Conservation (phyloP, 2,113 vertebrate species). For the Brevimyrus niger region DNA sequence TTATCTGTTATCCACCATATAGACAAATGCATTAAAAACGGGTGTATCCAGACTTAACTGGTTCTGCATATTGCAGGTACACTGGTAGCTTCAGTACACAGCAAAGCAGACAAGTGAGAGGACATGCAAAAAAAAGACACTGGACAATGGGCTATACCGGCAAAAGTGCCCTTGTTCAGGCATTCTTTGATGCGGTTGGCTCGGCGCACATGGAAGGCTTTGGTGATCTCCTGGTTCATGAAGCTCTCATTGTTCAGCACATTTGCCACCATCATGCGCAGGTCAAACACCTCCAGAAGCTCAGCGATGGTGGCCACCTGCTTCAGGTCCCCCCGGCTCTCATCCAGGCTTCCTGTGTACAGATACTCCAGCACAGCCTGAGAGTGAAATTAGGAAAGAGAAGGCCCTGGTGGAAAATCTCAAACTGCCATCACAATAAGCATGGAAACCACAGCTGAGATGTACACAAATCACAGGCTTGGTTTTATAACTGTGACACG, state of each 20-base stretch:
- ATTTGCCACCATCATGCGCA: constrained; percentile 88
- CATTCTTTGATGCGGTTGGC: constrained; percentile 87
- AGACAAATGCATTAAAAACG: not conserved
- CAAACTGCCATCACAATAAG: not conserved
- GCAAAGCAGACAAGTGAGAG: not conserved
- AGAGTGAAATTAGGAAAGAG: constrained; percentile 23
- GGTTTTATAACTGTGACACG: not conserved
- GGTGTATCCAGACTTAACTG: not conserved
- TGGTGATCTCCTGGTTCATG: constrained; percentile 92
- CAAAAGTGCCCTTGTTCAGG: constrained; percentile 74
- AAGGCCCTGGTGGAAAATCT: not conserved
- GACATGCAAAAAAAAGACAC: constrained; percentile 11
- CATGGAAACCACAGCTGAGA: not conserved
- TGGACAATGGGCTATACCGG: constrained; percentile 58
- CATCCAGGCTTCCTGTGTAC: constrained; percentile 74
- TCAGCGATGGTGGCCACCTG: constrained; percentile 81
- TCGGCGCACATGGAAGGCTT: constrained; percentile 82
- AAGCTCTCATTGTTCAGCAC: constrained; percentile 84
- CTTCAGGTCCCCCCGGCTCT: constrained; percentile 65
- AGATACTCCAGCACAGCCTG: constrained; percentile 75
- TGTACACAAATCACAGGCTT: not conserved
- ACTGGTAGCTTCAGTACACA: not conserved
- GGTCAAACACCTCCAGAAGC: constrained; percentile 80
- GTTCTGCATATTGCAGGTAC: not conserved
- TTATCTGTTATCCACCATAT: not conserved